Conservation (phyloP, 2,113 vertebrate species). For the Megalops atlanticus region DNA sequence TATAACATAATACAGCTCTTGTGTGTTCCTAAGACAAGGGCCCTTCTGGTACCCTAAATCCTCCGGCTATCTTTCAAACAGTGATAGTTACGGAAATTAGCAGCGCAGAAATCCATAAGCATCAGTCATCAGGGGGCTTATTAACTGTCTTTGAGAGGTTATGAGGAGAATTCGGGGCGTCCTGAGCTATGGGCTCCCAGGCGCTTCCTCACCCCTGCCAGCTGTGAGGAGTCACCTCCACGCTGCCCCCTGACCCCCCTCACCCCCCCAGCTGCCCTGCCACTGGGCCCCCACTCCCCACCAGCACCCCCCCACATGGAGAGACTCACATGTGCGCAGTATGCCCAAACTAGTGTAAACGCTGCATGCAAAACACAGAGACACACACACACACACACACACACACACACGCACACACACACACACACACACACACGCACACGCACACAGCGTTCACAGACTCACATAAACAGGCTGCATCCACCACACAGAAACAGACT, state of each 20-base stretch:
- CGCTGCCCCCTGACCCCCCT: neutral
- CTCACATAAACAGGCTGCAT: conserved; percentile 15
- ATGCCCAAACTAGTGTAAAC: conserved; percentile 51
- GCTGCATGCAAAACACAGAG: conserved; percentile 35
- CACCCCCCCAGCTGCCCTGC: neutral
- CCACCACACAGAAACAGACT: neutral
- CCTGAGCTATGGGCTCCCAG: conserved; percentile 51
- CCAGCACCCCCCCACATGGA: conserved; percentile 46
- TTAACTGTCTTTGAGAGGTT: conserved; percentile 83
- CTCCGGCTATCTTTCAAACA: conserved; percentile 93
- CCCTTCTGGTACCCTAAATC: conserved; percentile 78
- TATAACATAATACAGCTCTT: conserved; percentile 89
- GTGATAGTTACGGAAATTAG: conserved; percentile 99
- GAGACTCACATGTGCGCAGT: conserved; percentile 62
- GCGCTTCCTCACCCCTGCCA: conserved; percentile 31
- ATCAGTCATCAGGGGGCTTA: conserved; percentile 92
- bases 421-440: conserved; percentile 8
- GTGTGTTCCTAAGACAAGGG: conserved; percentile 80
- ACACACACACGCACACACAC: conserved; percentile 19
- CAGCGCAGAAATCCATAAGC: conserved; percentile 89
- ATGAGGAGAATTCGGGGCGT: conserved; percentile 72
- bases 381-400: conserved; percentile 26
- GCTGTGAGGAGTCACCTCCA: neutral
- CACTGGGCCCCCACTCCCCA: conserved; percentile 41
- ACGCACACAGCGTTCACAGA: conserved; percentile 29